Percentiles rank a stretch among this genome's conserved stretches.
These are phyloP conservation scores for Tachina grossa DNA, from an alignment of 2,888 invertebrate species.

Conservation along the genomic window DNA sequence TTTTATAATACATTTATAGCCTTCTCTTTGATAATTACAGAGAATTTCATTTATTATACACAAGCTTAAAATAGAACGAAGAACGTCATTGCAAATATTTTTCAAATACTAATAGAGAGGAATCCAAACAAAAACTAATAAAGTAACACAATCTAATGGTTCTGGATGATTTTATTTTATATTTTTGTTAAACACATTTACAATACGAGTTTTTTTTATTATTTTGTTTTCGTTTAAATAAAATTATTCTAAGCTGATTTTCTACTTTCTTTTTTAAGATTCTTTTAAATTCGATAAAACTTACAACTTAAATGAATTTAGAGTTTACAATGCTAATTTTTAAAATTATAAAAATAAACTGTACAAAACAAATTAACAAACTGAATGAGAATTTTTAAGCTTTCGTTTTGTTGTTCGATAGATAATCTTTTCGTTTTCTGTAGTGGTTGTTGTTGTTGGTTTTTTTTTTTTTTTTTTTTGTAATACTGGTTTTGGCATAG, in stretches of 20 bases:
- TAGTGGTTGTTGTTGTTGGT: constrained; percentile 2
- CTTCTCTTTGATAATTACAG: constrained; percentile 30
- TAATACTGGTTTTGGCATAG: constrained; percentile 71
- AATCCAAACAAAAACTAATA: constrained; percentile 9
- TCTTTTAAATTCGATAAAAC: constrained; percentile 57
- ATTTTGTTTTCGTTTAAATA: background rate
- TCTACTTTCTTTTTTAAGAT: constrained; percentile 20
- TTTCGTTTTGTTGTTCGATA: background rate
- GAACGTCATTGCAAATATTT: background rate
- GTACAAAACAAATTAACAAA: constrained; percentile 71
- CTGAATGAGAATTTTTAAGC: constrained; percentile 52
- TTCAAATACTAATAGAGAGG: constrained; percentile 14
- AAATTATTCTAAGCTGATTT: constrained; percentile 42
- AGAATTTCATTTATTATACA: constrained; percentile 32
- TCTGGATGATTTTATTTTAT: constrained; percentile 1
- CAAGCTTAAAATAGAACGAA: background rate
- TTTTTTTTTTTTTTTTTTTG: constrained; percentile 44
- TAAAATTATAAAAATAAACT: constrained; percentile 51
- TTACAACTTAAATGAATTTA: constrained; percentile 7
- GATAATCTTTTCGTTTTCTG: constrained; percentile 14
- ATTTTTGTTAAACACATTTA: constrained; percentile 9
- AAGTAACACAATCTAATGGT: constrained; percentile 9
- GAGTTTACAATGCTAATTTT: constrained; percentile 28
- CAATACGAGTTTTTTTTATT: background rate
- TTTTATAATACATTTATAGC: constrained; percentile 54